phyloP scores from a whole-genome alignment of 1,140 invertebrate species.

The Chironomus tepperi region DNA sequence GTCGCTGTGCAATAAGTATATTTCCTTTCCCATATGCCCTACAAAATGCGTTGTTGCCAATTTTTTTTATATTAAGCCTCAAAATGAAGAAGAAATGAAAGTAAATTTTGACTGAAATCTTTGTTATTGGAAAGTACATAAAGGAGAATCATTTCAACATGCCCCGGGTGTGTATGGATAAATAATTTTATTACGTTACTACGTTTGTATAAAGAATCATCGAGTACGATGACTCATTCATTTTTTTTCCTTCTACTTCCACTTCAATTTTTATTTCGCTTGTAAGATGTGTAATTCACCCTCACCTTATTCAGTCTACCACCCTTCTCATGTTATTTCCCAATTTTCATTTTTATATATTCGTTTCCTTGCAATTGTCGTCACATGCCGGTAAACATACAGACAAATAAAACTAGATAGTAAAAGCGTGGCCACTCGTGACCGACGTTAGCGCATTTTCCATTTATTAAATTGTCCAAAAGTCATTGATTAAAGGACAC shows the following conservation, averaged over 20 bases:
- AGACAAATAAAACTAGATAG: not conserved
- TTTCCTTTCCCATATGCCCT: not conserved
- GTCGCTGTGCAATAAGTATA: not conserved
- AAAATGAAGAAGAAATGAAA: not conserved
- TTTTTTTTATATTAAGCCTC: not conserved
- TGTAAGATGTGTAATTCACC: not conserved
- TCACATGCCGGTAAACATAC: not conserved
- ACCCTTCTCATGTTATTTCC: not conserved
- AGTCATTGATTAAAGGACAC: too few species aligned
- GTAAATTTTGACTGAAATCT: not conserved
- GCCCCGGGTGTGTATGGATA: not conserved
- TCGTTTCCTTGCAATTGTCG: not conserved
- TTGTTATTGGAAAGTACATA: not conserved
- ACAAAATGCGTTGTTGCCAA: not conserved
- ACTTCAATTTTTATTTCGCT: too few species aligned
- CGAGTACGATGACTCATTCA: not conserved
- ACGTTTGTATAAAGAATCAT: not conserved
- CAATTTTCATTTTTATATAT: too few species aligned
- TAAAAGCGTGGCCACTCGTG: too few species aligned
- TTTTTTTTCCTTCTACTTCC: not conserved
- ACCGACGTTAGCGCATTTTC: too few species aligned
- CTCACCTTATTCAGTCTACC: too few species aligned
- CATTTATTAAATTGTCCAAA: too few species aligned
- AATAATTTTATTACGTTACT: constrained; percentile 9
- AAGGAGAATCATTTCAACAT: not conserved